Evolutionary conservation across 2,797 vertebrate genomes (phyloP).

Genomic region (Clangula hyemalis): DNA sequence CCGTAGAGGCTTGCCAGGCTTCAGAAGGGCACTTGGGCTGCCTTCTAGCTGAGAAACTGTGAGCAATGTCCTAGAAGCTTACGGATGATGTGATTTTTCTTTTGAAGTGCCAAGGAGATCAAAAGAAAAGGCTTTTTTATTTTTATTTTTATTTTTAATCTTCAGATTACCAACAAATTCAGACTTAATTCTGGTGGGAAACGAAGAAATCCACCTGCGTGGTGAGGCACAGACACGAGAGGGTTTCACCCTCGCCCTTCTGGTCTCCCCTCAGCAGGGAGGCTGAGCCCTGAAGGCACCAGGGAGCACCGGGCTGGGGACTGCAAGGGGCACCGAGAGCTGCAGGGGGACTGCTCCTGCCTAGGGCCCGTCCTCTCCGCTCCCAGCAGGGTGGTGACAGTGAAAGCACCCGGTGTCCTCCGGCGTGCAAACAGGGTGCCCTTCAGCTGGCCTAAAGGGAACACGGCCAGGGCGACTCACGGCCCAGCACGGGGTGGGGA

Average conservation of each 20-base stretch:
- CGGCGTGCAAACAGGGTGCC: background rate
- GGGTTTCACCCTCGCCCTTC: background rate
- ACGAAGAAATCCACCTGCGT: slow-evolving; percentile 87
- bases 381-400: background rate
- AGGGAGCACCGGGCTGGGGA: background rate
- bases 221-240: slow-evolving; percentile 52
- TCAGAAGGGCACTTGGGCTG: background rate
- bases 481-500: background rate
- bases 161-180: slow-evolving; percentile 85
- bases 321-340: too few relatives aligned
- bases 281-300: too few relatives aligned
- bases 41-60: background rate
- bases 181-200: slow-evolving; percentile 84
- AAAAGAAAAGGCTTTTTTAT: slow-evolving; percentile 25
- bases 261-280: background rate
- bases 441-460: background rate
- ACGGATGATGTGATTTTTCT: background rate
- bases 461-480: rapidly evolving
- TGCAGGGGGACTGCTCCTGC: background rate
- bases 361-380: background rate
- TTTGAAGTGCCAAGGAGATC: slow-evolving; percentile 50
- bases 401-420: background rate
- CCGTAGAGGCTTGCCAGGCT: background rate
- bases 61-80: slow-evolving; percentile 4
- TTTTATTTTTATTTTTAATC: background rate